Conservation (phyloP, 2,113 vertebrate species). For the Saguinus midas region DNA sequence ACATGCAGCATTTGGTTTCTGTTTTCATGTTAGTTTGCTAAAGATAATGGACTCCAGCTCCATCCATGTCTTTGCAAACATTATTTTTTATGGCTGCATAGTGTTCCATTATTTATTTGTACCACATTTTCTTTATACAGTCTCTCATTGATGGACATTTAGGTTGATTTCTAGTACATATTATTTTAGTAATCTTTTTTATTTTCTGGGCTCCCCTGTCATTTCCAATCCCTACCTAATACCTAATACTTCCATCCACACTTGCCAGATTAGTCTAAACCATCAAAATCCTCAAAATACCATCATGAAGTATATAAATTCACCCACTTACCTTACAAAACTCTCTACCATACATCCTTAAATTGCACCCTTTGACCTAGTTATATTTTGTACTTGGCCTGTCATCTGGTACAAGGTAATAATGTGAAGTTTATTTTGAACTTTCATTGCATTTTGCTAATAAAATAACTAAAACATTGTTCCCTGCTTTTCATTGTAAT, state of each 20-base stretch:
- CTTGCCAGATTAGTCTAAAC: background rate
- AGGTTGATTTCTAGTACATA: background rate
- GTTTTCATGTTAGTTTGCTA: no score
- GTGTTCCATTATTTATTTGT: no score
- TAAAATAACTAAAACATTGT: background rate
- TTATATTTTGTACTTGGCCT: background rate
- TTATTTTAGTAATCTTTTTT: background rate
- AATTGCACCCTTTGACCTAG: background rate
- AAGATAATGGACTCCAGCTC: no score
- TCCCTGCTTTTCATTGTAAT: background rate
- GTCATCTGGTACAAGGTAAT: background rate
- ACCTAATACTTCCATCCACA: background rate
- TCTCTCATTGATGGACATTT: no score
- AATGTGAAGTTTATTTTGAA: background rate
- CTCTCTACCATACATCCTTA: background rate
- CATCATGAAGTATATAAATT: background rate
- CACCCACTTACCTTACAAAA: background rate
- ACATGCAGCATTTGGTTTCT: no score
- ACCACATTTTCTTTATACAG: no score
- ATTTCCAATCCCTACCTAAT: background rate
- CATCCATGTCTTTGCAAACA: no score
- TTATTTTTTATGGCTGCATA: no score
- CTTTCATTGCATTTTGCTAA: background rate
- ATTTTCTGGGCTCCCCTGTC: background rate
- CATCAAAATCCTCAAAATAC: background rate